A percentile compares a stretch with the other conserved stretches of the same genome.
phyloP scores from a whole-genome alignment of 2,888 invertebrate genomes.

The Dynastes hyllus region DNA sequence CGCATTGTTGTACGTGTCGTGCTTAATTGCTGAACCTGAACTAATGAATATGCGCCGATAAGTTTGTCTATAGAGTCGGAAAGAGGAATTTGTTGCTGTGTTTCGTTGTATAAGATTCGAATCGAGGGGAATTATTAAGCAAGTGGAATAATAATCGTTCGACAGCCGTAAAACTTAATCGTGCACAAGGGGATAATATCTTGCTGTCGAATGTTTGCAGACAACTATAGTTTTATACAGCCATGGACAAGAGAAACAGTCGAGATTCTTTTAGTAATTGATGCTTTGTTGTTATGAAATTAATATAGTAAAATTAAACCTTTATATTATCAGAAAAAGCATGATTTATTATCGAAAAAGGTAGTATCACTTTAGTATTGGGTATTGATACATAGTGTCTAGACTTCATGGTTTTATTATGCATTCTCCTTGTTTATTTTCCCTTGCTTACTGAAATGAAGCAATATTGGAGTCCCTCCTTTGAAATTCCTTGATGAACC shows the following conservation, averaged over 20 bases:
- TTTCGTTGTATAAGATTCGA: constrained; percentile 16
- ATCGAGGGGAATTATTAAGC: constrained; percentile 50
- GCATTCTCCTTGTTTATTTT: too few species aligned
- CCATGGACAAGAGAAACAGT: constrained; percentile 9
- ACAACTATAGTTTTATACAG: background rate
- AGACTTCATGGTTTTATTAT: too few species aligned
- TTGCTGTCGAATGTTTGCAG: background rate
- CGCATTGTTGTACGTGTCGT: background rate
- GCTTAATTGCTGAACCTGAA: constrained; percentile 37
- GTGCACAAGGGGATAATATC: constrained; percentile 57
- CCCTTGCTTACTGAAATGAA: too few species aligned
- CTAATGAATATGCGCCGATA: constrained; percentile 45
- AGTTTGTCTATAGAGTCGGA: constrained; percentile 32
- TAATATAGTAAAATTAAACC: too few species aligned
- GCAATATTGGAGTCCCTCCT: too few species aligned
- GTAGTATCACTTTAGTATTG: too few species aligned
- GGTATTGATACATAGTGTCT: too few species aligned
- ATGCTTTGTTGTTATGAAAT: too few species aligned
- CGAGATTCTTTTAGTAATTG: constrained; percentile 38
- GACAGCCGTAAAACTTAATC: constrained; percentile 63
- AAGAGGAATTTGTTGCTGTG: constrained; percentile 43
- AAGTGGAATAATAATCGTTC: constrained; percentile 46
- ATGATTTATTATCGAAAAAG: too few species aligned
- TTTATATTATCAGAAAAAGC: too few species aligned
- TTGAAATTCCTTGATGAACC: too few species aligned